Percentiles rank a stretch among this genome's conserved stretches.
Evolutionary conservation across 37 sponge, comb jelly and placozoan genomes (phyloP).

Genomic region (Diacarnus erythraeanus): DNA sequence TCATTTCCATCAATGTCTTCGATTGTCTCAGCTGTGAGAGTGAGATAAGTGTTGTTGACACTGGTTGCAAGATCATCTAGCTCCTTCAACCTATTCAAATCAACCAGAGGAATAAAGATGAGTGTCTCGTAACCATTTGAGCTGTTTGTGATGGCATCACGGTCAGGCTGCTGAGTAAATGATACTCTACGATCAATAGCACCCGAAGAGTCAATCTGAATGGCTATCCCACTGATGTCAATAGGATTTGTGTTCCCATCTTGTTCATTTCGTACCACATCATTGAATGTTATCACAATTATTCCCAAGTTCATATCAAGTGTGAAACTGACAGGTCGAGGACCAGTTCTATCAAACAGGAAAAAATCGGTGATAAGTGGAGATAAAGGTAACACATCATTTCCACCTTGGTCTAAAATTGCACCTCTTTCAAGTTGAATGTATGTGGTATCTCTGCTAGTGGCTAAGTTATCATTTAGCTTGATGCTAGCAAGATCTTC

Average conservation of each 20-base stretch:
- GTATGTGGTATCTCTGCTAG: slow-evolving; percentile 2
- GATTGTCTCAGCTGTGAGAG: slow-evolving; percentile 39
- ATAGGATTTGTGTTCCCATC: slow-evolving; percentile 4
- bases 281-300: slow-evolving; percentile 66
- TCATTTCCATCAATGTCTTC: slow-evolving; percentile 47
- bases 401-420: slow-evolving; percentile 71
- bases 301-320: slow-evolving; percentile 71
- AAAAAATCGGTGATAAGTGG: not conserved
- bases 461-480: slow-evolving; percentile 38
- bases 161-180: not conserved
- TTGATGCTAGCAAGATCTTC: slow-evolving; percentile 54
- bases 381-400: slow-evolving; percentile 9
- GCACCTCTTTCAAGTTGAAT: slow-evolving; percentile 44
- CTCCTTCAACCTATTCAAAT: slow-evolving; percentile 74
- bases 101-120: slow-evolving; percentile 41
- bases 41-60: slow-evolving; percentile 46
- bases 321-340: slow-evolving; percentile 41
- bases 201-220: slow-evolving; percentile 40
- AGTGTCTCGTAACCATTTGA: slow-evolving; percentile 38
- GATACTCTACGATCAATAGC: not conserved
- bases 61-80: slow-evolving; percentile 46
- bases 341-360: slow-evolving; percentile 50
- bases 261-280: slow-evolving; percentile 43
- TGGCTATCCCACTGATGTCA: slow-evolving; percentile 33
- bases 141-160: slow-evolving; percentile 34